Evolutionary conservation across 2,113 vertebrate species (phyloP).

Genomic region (Saimiri boliviensis): DNA sequence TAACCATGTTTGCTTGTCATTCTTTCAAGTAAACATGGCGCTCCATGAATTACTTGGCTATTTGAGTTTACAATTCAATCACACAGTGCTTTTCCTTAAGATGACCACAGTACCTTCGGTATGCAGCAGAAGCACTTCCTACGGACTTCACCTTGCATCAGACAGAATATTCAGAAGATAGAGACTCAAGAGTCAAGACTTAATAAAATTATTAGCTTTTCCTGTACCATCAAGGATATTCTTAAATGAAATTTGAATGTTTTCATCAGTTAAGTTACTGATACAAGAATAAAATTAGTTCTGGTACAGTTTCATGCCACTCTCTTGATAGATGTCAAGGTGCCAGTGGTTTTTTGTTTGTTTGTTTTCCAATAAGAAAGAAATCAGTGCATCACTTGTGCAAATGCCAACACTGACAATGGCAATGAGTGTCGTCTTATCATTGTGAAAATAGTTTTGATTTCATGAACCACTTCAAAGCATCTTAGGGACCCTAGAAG

Average conservation of each 20-base stretch:
- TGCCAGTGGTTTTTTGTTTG: not conserved
- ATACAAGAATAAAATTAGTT: not conserved
- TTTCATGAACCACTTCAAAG: not conserved
- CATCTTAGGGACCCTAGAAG: not conserved
- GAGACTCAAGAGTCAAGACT: not conserved
- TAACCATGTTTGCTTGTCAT: not conserved
- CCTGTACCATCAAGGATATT: not conserved
- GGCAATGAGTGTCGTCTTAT: not conserved
- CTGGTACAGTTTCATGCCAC: not conserved
- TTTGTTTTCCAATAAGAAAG: no score
- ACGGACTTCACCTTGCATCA: not conserved
- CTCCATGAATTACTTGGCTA: not conserved
- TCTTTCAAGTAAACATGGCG: not conserved
- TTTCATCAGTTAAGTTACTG: not conserved
- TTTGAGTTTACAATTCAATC: not conserved
- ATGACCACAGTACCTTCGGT: not conserved
- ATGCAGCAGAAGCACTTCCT: not conserved
- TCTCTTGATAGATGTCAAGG: not conserved
- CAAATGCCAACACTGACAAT: not conserved
- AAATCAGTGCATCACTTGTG: not conserved
- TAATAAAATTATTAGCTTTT: conserved; percentile 9
- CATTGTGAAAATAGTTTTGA: not conserved
- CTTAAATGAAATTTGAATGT: not conserved
- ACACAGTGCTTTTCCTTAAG: not conserved
- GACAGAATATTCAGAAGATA: conserved; percentile 1